phyloP scores from a whole-genome alignment of 2,888 invertebrate genomes.

The Adelognathus sp. region DNA sequence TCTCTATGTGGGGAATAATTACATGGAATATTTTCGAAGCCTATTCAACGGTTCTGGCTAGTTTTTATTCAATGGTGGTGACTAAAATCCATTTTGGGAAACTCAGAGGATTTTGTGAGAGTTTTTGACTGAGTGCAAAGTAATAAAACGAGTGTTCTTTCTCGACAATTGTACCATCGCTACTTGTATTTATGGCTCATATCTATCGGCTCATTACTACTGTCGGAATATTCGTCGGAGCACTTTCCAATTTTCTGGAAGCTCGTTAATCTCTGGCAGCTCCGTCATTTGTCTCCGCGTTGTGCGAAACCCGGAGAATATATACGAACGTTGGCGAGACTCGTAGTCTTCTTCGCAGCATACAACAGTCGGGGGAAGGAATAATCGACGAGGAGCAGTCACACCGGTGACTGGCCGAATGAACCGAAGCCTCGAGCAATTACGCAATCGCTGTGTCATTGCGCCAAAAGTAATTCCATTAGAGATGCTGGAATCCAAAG shows the following conservation, averaged over 20 bases:
- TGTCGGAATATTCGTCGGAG: slow-evolving; percentile 42
- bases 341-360: slow-evolving; percentile 14
- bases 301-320: slow-evolving; percentile 61
- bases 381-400: slow-evolving; percentile 60
- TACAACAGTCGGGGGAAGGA: slow-evolving; percentile 46
- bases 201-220: slow-evolving; percentile 26
- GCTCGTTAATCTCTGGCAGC: slow-evolving; percentile 71
- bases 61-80: no score
- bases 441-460: slow-evolving; percentile 80
- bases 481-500: slow-evolving; percentile 61
- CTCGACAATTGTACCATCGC: neutral
- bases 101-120: neutral
- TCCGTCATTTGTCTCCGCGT: slow-evolving; percentile 73
- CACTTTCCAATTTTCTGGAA: slow-evolving; percentile 64
- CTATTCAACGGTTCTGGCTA: no score
- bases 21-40: no score
- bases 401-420: slow-evolving; percentile 61
- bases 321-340: slow-evolving; percentile 55
- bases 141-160: neutral
- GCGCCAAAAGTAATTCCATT: slow-evolving; percentile 79
- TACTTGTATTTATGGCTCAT: neutral
- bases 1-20: no score
- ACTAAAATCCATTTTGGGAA: no score
- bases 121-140: neutral
- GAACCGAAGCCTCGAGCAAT: slow-evolving; percentile 65